Percentiles rank a stretch among this genome's conserved stretches.
phyloP scores from a whole-genome alignment of 2,113 vertebrate species.

The Cheirogaleus medius region DNA sequence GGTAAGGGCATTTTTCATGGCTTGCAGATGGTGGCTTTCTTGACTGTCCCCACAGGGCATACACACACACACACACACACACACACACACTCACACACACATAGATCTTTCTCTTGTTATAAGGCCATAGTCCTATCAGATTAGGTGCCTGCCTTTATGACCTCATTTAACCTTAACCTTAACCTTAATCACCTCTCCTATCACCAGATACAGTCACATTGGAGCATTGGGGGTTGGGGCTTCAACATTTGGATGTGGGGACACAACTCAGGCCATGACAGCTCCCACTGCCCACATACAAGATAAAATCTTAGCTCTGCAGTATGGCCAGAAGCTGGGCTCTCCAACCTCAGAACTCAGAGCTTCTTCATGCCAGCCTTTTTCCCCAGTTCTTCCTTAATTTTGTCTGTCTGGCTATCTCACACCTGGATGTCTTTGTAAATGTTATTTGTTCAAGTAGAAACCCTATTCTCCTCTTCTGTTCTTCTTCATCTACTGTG shows the following conservation, averaged over 20 bases:
- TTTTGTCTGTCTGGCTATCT: background rate
- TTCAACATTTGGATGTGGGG: background rate
- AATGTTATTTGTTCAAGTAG: background rate
- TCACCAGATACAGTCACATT: background rate
- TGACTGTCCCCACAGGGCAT: background rate
- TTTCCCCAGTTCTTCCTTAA: background rate
- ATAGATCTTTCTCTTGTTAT: background rate
- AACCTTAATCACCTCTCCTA: background rate
- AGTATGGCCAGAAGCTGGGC: accelerated
- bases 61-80: too few species aligned
- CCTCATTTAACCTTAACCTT: too few species aligned
- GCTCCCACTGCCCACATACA: background rate
- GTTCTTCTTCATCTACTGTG: background rate
- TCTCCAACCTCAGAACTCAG: background rate
- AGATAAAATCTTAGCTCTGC: background rate
- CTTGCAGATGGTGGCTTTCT: background rate
- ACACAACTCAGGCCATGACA: background rate
- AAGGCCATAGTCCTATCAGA: background rate
- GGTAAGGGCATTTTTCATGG: background rate
- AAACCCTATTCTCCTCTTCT: background rate
- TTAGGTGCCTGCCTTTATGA: background rate
- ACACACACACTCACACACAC: too few species aligned
- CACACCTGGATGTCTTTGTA: background rate
- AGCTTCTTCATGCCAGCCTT: background rate
- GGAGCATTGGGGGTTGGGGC: too few species aligned